These are phyloP conservation scores for Ammodytes marinus DNA, from an alignment of 2,113 vertebrate species.

Conservation along the genomic window DNA sequence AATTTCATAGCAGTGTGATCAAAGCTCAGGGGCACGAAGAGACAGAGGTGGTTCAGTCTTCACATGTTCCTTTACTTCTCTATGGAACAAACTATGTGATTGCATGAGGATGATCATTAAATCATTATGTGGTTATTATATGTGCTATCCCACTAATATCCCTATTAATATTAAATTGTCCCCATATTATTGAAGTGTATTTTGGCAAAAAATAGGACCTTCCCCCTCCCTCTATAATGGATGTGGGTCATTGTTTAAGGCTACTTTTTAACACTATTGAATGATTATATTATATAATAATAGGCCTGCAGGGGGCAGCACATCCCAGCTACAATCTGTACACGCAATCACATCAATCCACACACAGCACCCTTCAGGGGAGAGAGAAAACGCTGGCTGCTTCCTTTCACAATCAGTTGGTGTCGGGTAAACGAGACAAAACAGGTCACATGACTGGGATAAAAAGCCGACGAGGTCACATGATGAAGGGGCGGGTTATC, in stretches of 20 bases:
- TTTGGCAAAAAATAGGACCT: constrained; percentile 11
- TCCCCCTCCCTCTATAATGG: background rate
- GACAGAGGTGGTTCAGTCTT: background rate
- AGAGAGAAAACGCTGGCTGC: background rate
- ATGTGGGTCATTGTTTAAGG: background rate
- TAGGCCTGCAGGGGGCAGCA: constrained; percentile 52
- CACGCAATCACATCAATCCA: constrained; percentile 35
- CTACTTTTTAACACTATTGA: constrained; percentile 4
- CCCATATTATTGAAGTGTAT: background rate
- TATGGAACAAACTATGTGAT: constrained; percentile 19
- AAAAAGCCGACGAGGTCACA: constrained; percentile 37
- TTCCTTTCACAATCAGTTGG: constrained; percentile 37
- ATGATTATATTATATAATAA: background rate
- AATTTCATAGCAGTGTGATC: background rate
- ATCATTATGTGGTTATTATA: background rate
- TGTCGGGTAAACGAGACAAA: constrained; percentile 27
- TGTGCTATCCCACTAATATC: background rate
- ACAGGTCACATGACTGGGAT: constrained; percentile 58
- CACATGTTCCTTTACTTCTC: background rate
- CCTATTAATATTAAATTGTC: background rate
- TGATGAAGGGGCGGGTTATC: constrained; percentile 27
- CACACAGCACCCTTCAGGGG: constrained; percentile 9
- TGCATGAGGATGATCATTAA: no score
- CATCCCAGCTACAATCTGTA: constrained; percentile 20
- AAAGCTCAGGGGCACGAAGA: background rate